Conservation (phyloP, 2,888 invertebrate species). For the Scaptomyza polygonia region DNA sequence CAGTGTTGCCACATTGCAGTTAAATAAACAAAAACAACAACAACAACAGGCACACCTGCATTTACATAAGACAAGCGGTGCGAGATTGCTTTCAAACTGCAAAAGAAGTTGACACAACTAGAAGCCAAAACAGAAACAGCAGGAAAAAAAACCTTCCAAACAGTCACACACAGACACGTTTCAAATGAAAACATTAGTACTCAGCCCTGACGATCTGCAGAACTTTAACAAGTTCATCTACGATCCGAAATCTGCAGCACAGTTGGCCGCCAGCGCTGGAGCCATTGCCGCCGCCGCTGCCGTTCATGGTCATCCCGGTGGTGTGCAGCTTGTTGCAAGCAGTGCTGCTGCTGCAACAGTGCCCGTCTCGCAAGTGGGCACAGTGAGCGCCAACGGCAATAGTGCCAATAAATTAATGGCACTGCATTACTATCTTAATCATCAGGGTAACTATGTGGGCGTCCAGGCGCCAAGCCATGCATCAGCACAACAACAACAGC, state of each 20-base stretch:
- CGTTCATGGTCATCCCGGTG: slow-evolving; percentile 53
- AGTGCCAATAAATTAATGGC: slow-evolving; percentile 79
- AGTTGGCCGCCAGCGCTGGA: slow-evolving; percentile 71
- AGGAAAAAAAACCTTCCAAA: slow-evolving; percentile 10
- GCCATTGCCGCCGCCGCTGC: slow-evolving; percentile 70
- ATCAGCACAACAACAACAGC: slow-evolving; percentile 20
- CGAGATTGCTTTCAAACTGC: slow-evolving; percentile 1
- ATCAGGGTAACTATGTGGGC: slow-evolving; percentile 76
- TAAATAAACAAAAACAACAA: slow-evolving; percentile 7
- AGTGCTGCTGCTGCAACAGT: slow-evolving; percentile 5
- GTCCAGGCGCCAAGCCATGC: slow-evolving; percentile 37
- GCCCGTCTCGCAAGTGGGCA: slow-evolving; percentile 23
- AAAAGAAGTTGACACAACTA: slow-evolving; percentile 1
- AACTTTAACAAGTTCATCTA: slow-evolving; percentile 81
- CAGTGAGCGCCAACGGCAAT: slow-evolving; percentile 29
- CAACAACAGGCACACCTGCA: slow-evolving; percentile 4
- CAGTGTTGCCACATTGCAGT: slow-evolving; percentile 48
- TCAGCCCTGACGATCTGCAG: slow-evolving; percentile 81
- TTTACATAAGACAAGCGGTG: slow-evolving; percentile 7
- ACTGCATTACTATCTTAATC: slow-evolving; percentile 81
- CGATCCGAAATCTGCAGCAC: slow-evolving; percentile 75
- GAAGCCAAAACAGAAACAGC: background rate
- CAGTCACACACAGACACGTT: slow-evolving; percentile 19
- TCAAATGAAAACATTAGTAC: slow-evolving; percentile 81
- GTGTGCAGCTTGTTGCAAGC: slow-evolving; percentile 55